Evolutionary conservation across 2,797 vertebrate genomes (phyloP).

Genomic region (Triplophysa bombifrons): DNA sequence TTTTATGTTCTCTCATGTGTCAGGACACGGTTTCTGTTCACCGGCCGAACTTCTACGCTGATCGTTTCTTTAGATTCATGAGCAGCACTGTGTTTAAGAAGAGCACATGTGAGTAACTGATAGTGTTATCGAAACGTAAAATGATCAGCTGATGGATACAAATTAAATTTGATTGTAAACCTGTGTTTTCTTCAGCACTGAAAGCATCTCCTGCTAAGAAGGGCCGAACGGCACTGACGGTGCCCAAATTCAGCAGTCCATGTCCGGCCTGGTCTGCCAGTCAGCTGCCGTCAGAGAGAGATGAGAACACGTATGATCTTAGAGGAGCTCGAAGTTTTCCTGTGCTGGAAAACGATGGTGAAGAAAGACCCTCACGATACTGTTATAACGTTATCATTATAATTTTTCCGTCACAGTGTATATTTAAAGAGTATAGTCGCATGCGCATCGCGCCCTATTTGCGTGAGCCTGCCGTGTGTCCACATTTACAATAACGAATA

Average conservation of each 20-base stretch:
- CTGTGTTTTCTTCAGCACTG: conserved; percentile 74
- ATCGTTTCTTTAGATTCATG: conserved; percentile 96
- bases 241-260: conserved; percentile 78
- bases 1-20: background rate
- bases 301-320: conserved; percentile 84
- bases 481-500: too few relatives aligned
- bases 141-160: background rate
- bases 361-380: background rate
- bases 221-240: conserved; percentile 82
- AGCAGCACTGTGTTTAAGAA: conserved; percentile 90
- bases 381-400: background rate
- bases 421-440: too few relatives aligned
- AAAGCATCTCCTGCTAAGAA: conserved; percentile 94
- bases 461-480: too few relatives aligned
- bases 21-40: conserved; percentile 97
- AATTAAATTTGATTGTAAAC: background rate
- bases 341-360: conserved; percentile 87
- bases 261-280: conserved; percentile 79
- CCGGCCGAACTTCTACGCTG: conserved; percentile 94
- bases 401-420: background rate
- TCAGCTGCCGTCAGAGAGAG: conserved; percentile 84
- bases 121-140: background rate
- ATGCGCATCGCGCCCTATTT: too few relatives aligned
- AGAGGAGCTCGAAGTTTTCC: conserved; percentile 84
- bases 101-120: conserved; percentile 86